These are phyloP conservation scores for Anthonomus grandis DNA, from an alignment of 1,140 invertebrate species.

Conservation along the genomic window DNA sequence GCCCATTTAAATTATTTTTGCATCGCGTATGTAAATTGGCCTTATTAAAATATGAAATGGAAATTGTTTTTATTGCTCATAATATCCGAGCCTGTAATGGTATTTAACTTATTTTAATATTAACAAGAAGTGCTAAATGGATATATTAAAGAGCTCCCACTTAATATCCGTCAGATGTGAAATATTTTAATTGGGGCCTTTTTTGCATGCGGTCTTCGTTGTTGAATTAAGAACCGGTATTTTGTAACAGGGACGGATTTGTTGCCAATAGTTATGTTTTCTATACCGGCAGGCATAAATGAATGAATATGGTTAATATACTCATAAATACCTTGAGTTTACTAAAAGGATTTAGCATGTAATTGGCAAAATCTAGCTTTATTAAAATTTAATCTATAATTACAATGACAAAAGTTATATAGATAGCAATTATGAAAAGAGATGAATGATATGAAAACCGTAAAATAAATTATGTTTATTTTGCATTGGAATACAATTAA, in stretches of 20 bases:
- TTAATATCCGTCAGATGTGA: constrained; percentile 23
- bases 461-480: too few relatives aligned
- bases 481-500: too few relatives aligned
- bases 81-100: constrained; percentile 9
- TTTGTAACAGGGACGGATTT: constrained; percentile 5
- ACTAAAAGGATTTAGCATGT: too few relatives aligned
- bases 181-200: constrained; percentile 24
- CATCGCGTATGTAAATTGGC: constrained; percentile 9
- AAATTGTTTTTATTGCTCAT: constrained; percentile 18
- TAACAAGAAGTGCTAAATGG: constrained; percentile 29
- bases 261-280: too few relatives aligned
- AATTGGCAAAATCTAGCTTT: too few relatives aligned
- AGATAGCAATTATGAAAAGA: too few relatives aligned
- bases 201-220: constrained; percentile 13
- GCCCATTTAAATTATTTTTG: constrained; percentile 3
- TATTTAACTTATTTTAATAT: constrained; percentile 23
- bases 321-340: too few relatives aligned
- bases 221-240: constrained; percentile 2
- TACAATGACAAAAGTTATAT: too few relatives aligned
- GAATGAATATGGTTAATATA: too few relatives aligned
- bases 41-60: constrained; percentile 19
- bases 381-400: too few relatives aligned
- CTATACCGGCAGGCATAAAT: too few relatives aligned
- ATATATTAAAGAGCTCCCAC: constrained; percentile 25
- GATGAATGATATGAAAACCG: too few relatives aligned